phyloP scores from a whole-genome alignment of 2,888 invertebrate genomes.

The Isoperla grammatica region DNA sequence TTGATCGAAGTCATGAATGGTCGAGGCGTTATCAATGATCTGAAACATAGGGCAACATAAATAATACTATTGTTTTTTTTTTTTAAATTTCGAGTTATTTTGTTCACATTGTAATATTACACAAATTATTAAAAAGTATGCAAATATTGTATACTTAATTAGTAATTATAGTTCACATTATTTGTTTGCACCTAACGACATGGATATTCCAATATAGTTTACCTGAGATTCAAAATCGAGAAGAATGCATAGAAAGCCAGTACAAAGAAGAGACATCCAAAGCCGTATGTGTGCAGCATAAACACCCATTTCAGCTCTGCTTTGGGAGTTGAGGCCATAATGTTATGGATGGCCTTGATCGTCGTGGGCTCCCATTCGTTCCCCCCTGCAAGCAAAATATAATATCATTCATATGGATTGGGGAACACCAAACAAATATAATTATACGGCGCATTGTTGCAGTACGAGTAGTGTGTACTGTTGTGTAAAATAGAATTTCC shows the following conservation, averaged over 20 bases:
- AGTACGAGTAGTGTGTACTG: too few relatives aligned
- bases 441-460: too few relatives aligned
- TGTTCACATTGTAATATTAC: too few relatives aligned
- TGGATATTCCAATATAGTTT: too few relatives aligned
- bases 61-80: conserved; percentile 6
- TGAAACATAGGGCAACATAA: conserved; percentile 34
- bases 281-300: conserved; percentile 51
- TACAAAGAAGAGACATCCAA: conserved; percentile 51
- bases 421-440: too few relatives aligned
- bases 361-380: too few relatives aligned
- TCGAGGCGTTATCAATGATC: conserved; percentile 49
- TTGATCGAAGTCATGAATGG: conserved; percentile 53
- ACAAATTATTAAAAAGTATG: neutral
- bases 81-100: neutral
- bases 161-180: too few relatives aligned
- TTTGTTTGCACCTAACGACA: too few relatives aligned
- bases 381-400: too few relatives aligned
- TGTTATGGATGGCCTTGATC: too few relatives aligned
- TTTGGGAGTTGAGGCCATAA: conserved; percentile 30
- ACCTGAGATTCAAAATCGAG: conserved; percentile 51
- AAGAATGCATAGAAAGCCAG: conserved; percentile 52
- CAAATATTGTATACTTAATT: neutral
- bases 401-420: too few relatives aligned
- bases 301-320: conserved; percentile 49
- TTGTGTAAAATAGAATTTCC: too few relatives aligned